These are phyloP conservation scores for Hylaeus volcanicus DNA, from an alignment of 1,140 invertebrate species.

Conservation along the genomic window DNA sequence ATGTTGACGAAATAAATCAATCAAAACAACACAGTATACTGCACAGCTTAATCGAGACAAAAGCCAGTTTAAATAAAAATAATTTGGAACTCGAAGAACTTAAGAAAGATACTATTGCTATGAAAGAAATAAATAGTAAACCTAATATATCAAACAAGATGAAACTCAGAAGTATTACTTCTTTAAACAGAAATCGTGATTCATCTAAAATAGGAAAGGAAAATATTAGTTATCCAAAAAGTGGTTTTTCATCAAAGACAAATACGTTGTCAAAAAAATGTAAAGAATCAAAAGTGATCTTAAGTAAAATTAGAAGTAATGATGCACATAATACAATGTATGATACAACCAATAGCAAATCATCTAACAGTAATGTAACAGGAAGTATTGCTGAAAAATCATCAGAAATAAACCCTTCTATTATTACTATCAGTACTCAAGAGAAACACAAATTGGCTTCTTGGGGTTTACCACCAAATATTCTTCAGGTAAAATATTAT, in stretches of 20 bases:
- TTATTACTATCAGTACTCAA: slow-evolving; percentile 52
- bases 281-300: slow-evolving; percentile 6
- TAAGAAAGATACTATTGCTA: slow-evolving; percentile 14
- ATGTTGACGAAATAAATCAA: slow-evolving; percentile 4
- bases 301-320: neutral
- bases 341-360: neutral
- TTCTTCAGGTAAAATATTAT: slow-evolving; percentile 77
- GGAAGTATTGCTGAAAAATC: slow-evolving; percentile 16
- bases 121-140: neutral
- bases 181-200: neutral
- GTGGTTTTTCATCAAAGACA: neutral
- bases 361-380: neutral
- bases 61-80: neutral
- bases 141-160: slow-evolving; percentile 3
- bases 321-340: neutral
- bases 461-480: slow-evolving; percentile 85
- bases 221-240: neutral
- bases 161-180: neutral
- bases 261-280: slow-evolving; percentile 13
- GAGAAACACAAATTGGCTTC: slow-evolving; percentile 76
- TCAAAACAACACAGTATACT: neutral
- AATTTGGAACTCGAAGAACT: slow-evolving; percentile 5
- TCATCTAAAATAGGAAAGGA: neutral
- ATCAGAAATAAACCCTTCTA: neutral
- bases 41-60: neutral